These are phyloP conservation scores for Tenthredo notha DNA, from an alignment of 2,888 invertebrate species.

Conservation along the genomic window DNA sequence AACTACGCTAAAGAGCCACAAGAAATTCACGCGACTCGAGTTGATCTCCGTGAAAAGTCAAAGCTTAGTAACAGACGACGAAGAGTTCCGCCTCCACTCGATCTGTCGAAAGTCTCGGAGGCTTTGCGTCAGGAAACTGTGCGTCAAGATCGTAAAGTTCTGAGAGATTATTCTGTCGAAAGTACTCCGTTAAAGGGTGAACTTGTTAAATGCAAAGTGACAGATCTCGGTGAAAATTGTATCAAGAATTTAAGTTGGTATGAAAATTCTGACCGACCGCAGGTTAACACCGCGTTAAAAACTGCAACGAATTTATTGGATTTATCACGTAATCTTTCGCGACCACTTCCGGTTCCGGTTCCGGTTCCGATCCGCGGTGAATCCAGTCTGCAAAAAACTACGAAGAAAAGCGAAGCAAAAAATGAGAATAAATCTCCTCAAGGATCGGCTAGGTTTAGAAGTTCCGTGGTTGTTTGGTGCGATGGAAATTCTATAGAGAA, in stretches of 20 bases:
- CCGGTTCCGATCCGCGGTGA: background rate
- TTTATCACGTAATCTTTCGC: constrained; percentile 21
- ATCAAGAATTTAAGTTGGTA: background rate
- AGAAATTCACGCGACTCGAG: constrained; percentile 27
- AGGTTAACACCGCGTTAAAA: background rate
- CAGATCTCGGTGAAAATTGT: constrained; percentile 49
- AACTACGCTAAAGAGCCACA: constrained; percentile 1
- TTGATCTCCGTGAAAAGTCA: constrained; percentile 33
- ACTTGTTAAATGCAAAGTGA: constrained; percentile 56
- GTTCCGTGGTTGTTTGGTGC: constrained; percentile 45
- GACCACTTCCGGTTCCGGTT: background rate
- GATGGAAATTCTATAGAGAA: constrained; percentile 50
- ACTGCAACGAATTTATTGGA: constrained; percentile 29
- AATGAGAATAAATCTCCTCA: background rate
- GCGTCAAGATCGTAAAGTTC: constrained; percentile 61
- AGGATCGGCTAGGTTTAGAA: constrained; percentile 27
- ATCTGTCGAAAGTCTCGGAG: constrained; percentile 63
- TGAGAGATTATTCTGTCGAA: constrained; percentile 64
- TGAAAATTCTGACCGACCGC: background rate
- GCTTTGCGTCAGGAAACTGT: constrained; percentile 61
- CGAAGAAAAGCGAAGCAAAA: background rate
- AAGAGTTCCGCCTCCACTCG: constrained; percentile 65
- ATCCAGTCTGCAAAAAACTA: background rate
- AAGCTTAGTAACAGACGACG: constrained; percentile 27
- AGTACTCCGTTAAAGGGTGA: constrained; percentile 63